phyloP scores from a whole-genome alignment of 2,113 vertebrate species.

The Cololabis saira region DNA sequence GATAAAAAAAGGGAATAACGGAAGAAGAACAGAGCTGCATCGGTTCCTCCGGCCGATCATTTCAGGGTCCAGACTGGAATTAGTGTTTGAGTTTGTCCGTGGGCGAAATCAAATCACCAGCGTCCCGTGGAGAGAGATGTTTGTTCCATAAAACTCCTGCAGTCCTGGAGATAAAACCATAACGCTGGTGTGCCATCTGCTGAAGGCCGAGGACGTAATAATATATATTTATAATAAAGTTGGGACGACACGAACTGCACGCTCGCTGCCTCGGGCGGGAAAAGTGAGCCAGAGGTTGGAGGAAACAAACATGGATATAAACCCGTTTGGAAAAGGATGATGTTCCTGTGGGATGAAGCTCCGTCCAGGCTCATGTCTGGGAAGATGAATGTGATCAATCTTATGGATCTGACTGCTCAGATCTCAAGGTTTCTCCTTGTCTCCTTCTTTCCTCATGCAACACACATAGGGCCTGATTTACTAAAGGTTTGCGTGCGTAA shows the following conservation, averaged over 20 bases:
- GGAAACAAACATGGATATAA: too few relatives aligned
- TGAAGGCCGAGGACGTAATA: constrained; percentile 23
- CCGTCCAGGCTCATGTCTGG: too few relatives aligned
- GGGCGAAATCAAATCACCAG: constrained; percentile 33
- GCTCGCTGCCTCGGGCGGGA: constrained; percentile 32
- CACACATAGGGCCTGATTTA: too few relatives aligned
- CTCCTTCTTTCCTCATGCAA: too few relatives aligned
- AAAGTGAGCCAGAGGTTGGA: not conserved
- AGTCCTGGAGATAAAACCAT: constrained; percentile 33
- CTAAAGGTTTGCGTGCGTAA: too few relatives aligned
- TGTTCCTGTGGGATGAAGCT: too few relatives aligned
- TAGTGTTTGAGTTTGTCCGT: constrained; percentile 31
- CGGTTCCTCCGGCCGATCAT: constrained; percentile 14
- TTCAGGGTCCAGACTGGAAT: constrained; percentile 10
- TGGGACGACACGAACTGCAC: constrained; percentile 11
- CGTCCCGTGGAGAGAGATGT: constrained; percentile 14
- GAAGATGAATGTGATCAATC: too few relatives aligned
- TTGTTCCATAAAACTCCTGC: constrained; percentile 38
- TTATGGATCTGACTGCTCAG: too few relatives aligned
- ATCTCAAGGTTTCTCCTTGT: too few relatives aligned
- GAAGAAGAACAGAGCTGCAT: too few relatives aligned
- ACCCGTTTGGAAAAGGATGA: too few relatives aligned
- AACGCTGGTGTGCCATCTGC: constrained; percentile 51
- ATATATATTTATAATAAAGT: constrained; percentile 16
- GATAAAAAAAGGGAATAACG: too few relatives aligned